A percentile compares a stretch with the other conserved stretches of the same genome.
These are phyloP conservation scores for Cataglyphis albicans DNA, from an alignment of 2,888 invertebrate species.

Conservation along the genomic window DNA sequence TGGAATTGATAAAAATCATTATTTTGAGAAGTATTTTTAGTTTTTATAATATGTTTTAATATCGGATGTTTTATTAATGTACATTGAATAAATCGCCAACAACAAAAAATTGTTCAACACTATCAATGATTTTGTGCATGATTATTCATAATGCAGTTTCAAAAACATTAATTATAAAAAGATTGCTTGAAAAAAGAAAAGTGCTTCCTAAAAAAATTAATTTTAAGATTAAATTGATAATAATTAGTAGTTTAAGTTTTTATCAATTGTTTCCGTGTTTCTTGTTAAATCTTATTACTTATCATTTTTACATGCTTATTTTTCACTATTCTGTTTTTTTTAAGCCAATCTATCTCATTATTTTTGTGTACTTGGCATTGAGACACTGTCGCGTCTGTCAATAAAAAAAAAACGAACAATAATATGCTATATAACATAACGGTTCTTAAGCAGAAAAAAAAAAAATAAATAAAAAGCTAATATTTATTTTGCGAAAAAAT, in stretches of 20 bases:
- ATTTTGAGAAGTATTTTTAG: background rate
- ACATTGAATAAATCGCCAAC: background rate
- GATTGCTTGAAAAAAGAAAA: background rate
- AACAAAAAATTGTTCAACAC: background rate
- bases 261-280: background rate
- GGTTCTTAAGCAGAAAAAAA: background rate
- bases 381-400: background rate
- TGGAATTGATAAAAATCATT: background rate
- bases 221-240: background rate
- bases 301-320: background rate
- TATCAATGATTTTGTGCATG: background rate
- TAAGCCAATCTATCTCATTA: background rate
- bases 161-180: background rate
- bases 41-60: background rate
- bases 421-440: background rate
- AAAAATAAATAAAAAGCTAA: background rate
- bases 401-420: background rate
- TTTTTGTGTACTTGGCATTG: background rate
- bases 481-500: background rate
- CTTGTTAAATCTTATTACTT: background rate
- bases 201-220: background rate
- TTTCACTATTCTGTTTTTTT: background rate
- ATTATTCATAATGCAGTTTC: conserved; percentile 1
- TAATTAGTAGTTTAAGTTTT: background rate
- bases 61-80: background rate